Conservation (phyloP, 2,113 vertebrate species). For the Daboia siamensis region DNA sequence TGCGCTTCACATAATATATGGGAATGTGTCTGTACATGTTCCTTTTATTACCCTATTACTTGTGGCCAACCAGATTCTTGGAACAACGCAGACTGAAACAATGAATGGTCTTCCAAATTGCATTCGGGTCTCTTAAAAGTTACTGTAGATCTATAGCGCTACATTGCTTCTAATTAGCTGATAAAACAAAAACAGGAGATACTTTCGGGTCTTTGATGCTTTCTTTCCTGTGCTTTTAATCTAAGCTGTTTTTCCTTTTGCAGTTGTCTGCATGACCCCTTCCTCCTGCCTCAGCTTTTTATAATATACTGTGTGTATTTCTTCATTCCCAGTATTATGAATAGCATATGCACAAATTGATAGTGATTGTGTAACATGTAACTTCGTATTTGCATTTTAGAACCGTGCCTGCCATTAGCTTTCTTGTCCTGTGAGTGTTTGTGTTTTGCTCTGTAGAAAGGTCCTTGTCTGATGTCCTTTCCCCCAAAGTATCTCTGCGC, state of each 20-base stretch:
- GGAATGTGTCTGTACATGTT: neutral
- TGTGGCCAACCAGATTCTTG: neutral
- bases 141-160: neutral
- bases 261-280: slow-evolving; percentile 50
- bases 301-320: neutral
- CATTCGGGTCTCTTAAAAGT: neutral
- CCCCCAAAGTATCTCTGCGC: slow-evolving; percentile 80
- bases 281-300: neutral
- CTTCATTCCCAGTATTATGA: slow-evolving; percentile 3
- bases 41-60: neutral
- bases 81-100: neutral
- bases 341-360: slow-evolving; percentile 23
- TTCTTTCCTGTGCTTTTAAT: slow-evolving; percentile 69
- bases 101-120: neutral
- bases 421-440: slow-evolving; percentile 66
- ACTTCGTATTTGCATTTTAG: neutral
- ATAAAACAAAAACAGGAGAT: slow-evolving; percentile 88
- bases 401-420: slow-evolving; percentile 6
- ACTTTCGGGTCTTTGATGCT: slow-evolving; percentile 78
- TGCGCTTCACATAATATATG: neutral
- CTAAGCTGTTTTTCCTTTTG: slow-evolving; percentile 43
- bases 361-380: slow-evolving; percentile 8
- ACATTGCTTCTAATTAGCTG: slow-evolving; percentile 19
- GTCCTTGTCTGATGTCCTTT: slow-evolving; percentile 62
- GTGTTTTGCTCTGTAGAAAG: slow-evolving; percentile 79